Evolutionary conservation across 2,113 vertebrate genomes (phyloP), one percentile per base, ranked within the genome.

Genomic region (Hymenochirus boettgeri): DNA sequence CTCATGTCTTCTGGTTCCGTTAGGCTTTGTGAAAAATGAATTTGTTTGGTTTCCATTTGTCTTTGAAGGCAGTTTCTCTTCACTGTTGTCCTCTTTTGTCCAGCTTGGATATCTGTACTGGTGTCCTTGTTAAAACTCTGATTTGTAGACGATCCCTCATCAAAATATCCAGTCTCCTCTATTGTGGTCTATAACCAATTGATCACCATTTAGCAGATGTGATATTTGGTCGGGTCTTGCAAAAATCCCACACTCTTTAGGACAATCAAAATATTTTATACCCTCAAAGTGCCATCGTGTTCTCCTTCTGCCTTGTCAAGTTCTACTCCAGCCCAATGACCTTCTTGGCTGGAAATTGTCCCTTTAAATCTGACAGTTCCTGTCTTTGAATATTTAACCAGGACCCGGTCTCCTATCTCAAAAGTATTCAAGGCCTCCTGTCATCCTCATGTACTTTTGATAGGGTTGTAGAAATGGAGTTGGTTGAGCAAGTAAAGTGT

Each of bases 171-270:
- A 37, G 9, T 76, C 70, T 56, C 76, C 55, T 22, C 53, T n/a
- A 1, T 23, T 5, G 3, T 4, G 10, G 31, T 1, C 57, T 53
- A 61, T 53, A 35, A 21, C 18, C 12, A 57, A 76, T 62, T 71
- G 23, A 0, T 42, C 29, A 23, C 54, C 48, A 24, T 15, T 55
- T 17, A 69, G 12, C 0, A 76, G 53, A 12, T 74, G 76, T 7
- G 76, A 79, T 18, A 86, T 72, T 42, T 86, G 77, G 2, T 72
- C 61, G 3, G 80, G 62, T 61, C 75, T 78, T 37, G 82, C 80
- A 71, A 84, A 78, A 5, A 80, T 57, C 2, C 79, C 83, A 12
- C 74, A 76, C 37, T 52, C 39, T 50, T 75, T 72, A 22, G 74
- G 35, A 42, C 75, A 77, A 53, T 73, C 71, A 21, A 81, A 85